Conservation (phyloP, 92 coral and sea anemone species). For the Heliopora coerulea region DNA sequence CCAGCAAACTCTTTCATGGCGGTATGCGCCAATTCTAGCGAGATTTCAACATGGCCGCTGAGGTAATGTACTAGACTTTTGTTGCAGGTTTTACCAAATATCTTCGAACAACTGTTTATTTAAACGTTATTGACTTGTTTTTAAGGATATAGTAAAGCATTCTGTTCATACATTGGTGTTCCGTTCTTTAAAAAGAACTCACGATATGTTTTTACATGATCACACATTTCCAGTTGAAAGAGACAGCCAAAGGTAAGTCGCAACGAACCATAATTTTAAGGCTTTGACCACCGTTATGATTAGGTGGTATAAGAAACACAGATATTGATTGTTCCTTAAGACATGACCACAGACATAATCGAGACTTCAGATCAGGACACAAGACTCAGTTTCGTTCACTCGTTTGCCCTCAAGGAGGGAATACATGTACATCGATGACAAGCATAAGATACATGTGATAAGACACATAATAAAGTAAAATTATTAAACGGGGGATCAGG, state of each 20-base stretch:
- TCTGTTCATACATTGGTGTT: conserved; percentile 99
- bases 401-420: too few species aligned
- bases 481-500: too few species aligned
- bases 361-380: too few species aligned
- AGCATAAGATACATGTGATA: too few species aligned
- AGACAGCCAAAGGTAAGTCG: conserved; percentile 79
- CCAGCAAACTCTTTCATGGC: background rate
- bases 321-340: too few species aligned
- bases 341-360: too few species aligned
- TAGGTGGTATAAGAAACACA: too few species aligned
- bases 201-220: conserved; percentile 96
- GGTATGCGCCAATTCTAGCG: conserved; percentile 43
- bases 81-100: background rate
- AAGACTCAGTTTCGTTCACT: too few species aligned
- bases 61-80: conserved; percentile 51
- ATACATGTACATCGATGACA: too few species aligned
- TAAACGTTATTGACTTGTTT: conserved; percentile 5
- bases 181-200: conserved; percentile 97
- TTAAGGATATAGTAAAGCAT: conserved; percentile 94
- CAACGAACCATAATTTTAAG: too few species aligned
- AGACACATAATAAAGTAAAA: too few species aligned
- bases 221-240: conserved; percentile 74
- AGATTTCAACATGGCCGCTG: conserved; percentile 80
- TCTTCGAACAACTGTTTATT: background rate
- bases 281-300: too few species aligned